Base-by-base conservation (phyloP, 30 jellyfish, hydroid and myxozoan species). In the Morbakka virulenta region DNA sequence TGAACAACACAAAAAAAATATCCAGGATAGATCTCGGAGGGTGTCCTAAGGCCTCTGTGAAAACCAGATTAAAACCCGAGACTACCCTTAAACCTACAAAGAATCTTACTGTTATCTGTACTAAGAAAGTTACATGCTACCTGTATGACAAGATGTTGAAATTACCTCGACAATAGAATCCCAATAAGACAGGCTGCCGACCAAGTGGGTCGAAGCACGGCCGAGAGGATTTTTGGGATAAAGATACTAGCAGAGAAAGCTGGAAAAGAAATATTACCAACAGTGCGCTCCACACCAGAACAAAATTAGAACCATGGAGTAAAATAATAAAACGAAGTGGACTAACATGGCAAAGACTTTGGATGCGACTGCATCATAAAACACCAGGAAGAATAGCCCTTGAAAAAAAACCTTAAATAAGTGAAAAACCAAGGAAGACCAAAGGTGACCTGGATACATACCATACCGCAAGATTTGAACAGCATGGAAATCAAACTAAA, bases 231-330 rank as follows among this genome's bases (percentile, higher is more conserved):
- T 76, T 74, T 76, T 76, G 87, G 79, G 64, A 76, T 76, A 71
- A 76, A 76, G 79, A 61, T 77, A 69, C 80, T 77, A 63, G 80
- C 74, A 63, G 89, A 77, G 74, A 79, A 67, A 79, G 91, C 83
- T 21, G 53, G 67, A 49, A 68, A n/a, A 53, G 4, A n/a, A 53
- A 20, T 20, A n/a, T n/a, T n/a, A n/a, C n/a, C n/a, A n/a, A n/a
- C n/a, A n/a, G n/a, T n/a, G n/a, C n/a, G n/a, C n/a, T 53, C 4
- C 25, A 53, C 23, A 3, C 21, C 4, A 53, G 21, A 53, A 53
- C 69, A 3, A 53, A 20, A 4, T 3, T 11, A 3, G 21, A 4
- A 3, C 4, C 4, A 53, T 53, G 69, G 69, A 53, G 69, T 20
- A n/a, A 20, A 64, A 64, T 26, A 12, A 64, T 64, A 4, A 64